A percentile compares a stretch with the other conserved stretches of the same genome.
phyloP scores from a whole-genome alignment of 92 coral and sea anemone genomes.

The Palythoa heliodiscus region DNA sequence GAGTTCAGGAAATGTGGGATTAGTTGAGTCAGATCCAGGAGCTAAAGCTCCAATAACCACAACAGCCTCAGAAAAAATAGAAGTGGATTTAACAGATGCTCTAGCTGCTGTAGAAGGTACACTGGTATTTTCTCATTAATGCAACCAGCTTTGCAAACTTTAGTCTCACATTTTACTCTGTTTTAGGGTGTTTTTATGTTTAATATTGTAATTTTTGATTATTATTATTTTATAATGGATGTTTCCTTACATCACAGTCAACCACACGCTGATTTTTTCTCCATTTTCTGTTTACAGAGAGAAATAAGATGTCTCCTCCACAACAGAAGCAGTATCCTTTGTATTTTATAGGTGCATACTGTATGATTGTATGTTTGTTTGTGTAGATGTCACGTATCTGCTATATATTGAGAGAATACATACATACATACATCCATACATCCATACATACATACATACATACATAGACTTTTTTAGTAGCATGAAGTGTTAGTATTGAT shows the following conservation, averaged over 20 bases:
- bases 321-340: constrained; percentile 33
- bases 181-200: not conserved
- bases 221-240: not conserved
- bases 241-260: not conserved
- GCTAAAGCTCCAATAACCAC: constrained; percentile 62
- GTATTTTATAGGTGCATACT: not conserved
- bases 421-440: too few species aligned
- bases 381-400: not conserved
- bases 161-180: not conserved
- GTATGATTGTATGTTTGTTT: not conserved
- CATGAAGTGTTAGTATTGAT: too few species aligned
- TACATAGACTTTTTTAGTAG: too few species aligned
- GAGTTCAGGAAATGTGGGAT: constrained; percentile 77
- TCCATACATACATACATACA: too few species aligned
- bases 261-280: not conserved
- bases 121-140: not conserved
- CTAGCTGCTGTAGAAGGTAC: constrained; percentile 71
- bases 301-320: constrained; percentile 13
- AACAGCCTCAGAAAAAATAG: constrained; percentile 72
- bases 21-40: constrained; percentile 68
- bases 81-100: constrained; percentile 83
- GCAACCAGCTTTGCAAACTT: not conserved
- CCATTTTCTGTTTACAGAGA: constrained; percentile 15
- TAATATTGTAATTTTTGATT: not conserved
- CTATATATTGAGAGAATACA: too few species aligned